Base-by-base conservation (phyloP, 2,113 vertebrate genomes). In the Ctenodactylus gundi region DNA sequence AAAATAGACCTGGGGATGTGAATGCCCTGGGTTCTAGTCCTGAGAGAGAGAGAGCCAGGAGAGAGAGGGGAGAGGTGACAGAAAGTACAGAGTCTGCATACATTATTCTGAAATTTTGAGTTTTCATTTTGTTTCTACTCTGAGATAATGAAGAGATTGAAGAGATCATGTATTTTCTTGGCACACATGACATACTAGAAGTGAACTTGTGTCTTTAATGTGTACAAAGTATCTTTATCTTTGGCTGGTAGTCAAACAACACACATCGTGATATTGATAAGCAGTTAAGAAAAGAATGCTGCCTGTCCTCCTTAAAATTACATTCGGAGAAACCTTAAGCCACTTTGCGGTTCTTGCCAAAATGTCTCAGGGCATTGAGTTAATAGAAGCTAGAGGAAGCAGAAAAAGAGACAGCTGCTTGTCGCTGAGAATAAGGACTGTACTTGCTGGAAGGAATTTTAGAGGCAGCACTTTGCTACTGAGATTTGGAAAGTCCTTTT, bases 131-230 rank as follows among this genome's bases (percentile, higher is more conserved):
- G n/a, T n/a, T n/a, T n/a, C n/a, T n/a, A n/a, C n/a, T 11, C 51
- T 81, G 88, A 82, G 31, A 57, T 83, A 94, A 92, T 83, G 82
- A 92, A 83, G 65, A 68, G 6, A 20, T 46, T 92, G 39, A 67
- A 88, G 14, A 82, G 36, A 90, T 58, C 58, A 46, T 39, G 9
- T 55, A 18, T 95, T 96, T 91, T 44, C 57, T 23, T 31, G 62
- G 36, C 73, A 64, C 44, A 55, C 44, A 44, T 51, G 57, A 53
- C 57, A 9, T 12, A 81, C 81, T 41, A 14, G 53, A 85, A 36
- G 62, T 60, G 44, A 72, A 31, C 88, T 85, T 53, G 62, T 90
- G 83, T 77, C 62, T n/a, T 91, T 95, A 88, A 75, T 88, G 91
- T 83, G 41, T 68, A 88, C 36, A 78, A 75, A 85, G 49, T 81